Conservation (phyloP, 2,113 vertebrate species). For the Takifugu bimaculatus region DNA sequence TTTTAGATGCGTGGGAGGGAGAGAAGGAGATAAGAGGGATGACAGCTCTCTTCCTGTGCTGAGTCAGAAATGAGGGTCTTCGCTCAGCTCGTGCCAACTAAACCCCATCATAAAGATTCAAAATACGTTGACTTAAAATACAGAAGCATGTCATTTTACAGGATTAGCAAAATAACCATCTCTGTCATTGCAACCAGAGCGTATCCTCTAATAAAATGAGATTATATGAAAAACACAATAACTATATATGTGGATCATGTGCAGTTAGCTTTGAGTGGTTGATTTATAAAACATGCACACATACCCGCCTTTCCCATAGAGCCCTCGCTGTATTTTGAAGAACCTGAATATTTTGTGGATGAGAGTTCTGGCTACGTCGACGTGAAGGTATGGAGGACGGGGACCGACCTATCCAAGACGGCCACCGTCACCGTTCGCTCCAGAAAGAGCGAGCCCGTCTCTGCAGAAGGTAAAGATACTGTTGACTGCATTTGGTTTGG, state of each 20-base stretch:
- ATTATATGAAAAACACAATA: neutral
- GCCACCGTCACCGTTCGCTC: slow-evolving; percentile 78
- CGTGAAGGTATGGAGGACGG: slow-evolving; percentile 81
- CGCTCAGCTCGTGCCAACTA: slow-evolving; percentile 11
- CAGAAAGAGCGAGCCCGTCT: slow-evolving; percentile 76
- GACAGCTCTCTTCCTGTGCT: slow-evolving; percentile 60
- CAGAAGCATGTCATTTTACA: neutral
- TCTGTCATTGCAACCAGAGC: neutral
- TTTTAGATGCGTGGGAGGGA: slow-evolving; percentile 34
- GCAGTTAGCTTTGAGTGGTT: neutral
- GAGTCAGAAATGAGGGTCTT: slow-evolving; percentile 34
- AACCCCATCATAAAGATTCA: slow-evolving; percentile 7
- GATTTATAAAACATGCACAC: neutral
- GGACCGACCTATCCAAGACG: slow-evolving; percentile 80
- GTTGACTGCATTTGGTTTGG: neutral
- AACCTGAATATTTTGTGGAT: slow-evolving; percentile 73
- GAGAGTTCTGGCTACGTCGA: slow-evolving; percentile 80
- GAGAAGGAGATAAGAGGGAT: slow-evolving; percentile 41
- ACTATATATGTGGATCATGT: neutral
- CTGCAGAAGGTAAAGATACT: slow-evolving; percentile 77
- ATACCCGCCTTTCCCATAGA: slow-evolving; percentile 58
- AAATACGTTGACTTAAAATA: slow-evolving; percentile 2
- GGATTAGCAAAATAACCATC: neutral
- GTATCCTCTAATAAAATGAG: no score
- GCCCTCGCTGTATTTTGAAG: slow-evolving; percentile 78